Percentiles rank a stretch among this genome's conserved stretches.
phyloP scores from a whole-genome alignment of 2,113 vertebrate genomes.

The Malurus alboscapulatus region DNA sequence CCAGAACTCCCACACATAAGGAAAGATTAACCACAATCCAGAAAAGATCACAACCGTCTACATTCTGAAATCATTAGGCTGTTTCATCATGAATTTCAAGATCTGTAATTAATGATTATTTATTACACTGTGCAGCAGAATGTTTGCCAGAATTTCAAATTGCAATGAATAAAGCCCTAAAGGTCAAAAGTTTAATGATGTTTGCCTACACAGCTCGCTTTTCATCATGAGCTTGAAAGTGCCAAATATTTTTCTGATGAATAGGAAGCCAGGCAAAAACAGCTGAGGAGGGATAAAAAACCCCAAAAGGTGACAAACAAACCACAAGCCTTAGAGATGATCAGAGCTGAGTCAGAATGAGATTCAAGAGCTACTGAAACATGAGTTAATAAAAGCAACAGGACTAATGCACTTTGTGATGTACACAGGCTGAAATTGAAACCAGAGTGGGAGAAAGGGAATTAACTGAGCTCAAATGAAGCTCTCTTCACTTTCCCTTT shows the following conservation, averaged over 20 bases:
- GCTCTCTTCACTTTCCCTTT: neutral
- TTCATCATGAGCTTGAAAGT: neutral
- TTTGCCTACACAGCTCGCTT: neutral
- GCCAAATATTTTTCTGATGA: neutral
- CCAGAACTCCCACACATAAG: neutral
- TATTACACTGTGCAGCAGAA: neutral
- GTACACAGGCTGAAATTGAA: neutral
- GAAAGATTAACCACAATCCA: neutral
- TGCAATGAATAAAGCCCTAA: neutral
- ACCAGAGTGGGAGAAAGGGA: neutral
- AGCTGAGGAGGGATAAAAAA: neutral
- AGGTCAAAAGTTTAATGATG: neutral
- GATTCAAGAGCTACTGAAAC: neutral
- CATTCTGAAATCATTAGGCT: neutral
- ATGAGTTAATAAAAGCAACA: conserved; percentile 29
- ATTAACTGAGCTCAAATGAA: neutral
- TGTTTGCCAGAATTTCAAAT: neutral
- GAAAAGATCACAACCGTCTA: neutral
- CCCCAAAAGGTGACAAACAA: neutral
- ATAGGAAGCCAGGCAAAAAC: neutral
- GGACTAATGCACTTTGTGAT: conserved; percentile 22
- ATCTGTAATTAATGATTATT: neutral
- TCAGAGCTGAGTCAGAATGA: neutral
- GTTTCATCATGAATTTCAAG: neutral
- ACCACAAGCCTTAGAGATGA: neutral